Base-by-base conservation (phyloP, 2,113 vertebrate genomes). In the Hylia prasina region DNA sequence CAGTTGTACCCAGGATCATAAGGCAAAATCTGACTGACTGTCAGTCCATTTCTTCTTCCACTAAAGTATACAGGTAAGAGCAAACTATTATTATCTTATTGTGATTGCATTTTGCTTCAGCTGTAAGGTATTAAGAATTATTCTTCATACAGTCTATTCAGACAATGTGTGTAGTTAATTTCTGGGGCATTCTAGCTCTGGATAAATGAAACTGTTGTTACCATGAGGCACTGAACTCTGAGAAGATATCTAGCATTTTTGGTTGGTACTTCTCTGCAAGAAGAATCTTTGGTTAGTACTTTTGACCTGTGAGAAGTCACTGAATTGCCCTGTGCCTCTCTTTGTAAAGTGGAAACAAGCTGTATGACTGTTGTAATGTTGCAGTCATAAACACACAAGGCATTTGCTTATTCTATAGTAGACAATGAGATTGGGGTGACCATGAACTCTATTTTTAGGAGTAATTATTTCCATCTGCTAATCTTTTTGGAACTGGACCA, bases 1-100 rank as follows among this genome's bases (percentile, higher is more conserved):
- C 33, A 79, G 71, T 61, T 71, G 63, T 78, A 39, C 13, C 22
- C 19, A 37, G 45, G 24, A 40, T 84, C 42, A 5, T 39, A 51
- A 58, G 25, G 37, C 25, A 80, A 70, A 87, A 63, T 70, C 84
- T 56, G 37, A 22, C 40, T 31, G 44, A 24, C 22, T 33, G 4
- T 22, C 10, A 61, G 37, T 30, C 21, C 3, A 13, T 33, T 77
- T n/a, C 61, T 90, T 50, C 56, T 81, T 24, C 44, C 22, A 72
- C 65, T 19, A 12, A 84, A 87, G 17, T 45, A 37, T 28, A 37
- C 63, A 94, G 93, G 96, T 96, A 96, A 96, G 90, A 83, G 31
- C 24, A 83, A 77, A 50, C 56, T 33, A 15, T 13, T 17, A 37
- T 7, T 71, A 7, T 76, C 44, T 84, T 42, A 25, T 8, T 82